Percentiles rank a stretch among this genome's conserved stretches.
Evolutionary conservation across 2,888 invertebrate genomes (phyloP).

Genomic region (Molanna angustata): DNA sequence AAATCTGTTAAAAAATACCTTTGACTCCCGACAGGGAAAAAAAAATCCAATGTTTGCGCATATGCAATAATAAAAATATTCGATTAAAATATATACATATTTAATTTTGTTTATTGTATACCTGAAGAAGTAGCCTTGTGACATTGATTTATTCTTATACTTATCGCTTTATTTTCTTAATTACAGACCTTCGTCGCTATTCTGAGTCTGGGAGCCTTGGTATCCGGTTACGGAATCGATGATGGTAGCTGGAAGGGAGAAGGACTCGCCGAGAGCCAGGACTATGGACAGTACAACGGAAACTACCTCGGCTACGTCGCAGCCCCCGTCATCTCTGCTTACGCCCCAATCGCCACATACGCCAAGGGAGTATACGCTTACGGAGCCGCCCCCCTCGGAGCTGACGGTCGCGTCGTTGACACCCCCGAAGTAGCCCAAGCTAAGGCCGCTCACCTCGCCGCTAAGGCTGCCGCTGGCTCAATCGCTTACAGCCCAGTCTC

Average conservation of each 20-base stretch:
- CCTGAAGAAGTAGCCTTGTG: no score
- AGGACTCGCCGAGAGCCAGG: conserved; percentile 18
- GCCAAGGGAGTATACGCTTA: conserved; percentile 14
- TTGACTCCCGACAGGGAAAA: no score
- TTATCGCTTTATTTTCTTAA: no score
- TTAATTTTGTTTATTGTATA: no score
- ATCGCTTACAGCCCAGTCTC: conserved; percentile 11
- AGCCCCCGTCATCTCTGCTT: conserved; percentile 43
- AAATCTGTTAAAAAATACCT: no score
- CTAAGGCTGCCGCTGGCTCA: conserved; percentile 38
- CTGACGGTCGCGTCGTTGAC: conserved; percentile 27
- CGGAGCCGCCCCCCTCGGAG: conserved; percentile 17
- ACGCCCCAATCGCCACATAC: conserved; percentile 45
- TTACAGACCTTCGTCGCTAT: conserved; percentile 21
- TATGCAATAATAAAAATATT: no score
- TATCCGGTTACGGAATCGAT: conserved; percentile 39
- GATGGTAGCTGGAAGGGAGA: conserved; percentile 20
- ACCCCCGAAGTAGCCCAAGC: conserved; percentile 26
- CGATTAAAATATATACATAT: no score
- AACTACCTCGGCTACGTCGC: conserved; percentile 4
- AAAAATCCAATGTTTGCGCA: no score
- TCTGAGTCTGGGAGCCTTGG: conserved; percentile 23
- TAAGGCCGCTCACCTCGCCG: conserved; percentile 26
- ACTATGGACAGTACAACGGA: conserved; percentile 39
- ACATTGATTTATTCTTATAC: no score